phyloP scores from a whole-genome alignment of 1,140 invertebrate species.

The Bombus haemorrhoidalis region DNA sequence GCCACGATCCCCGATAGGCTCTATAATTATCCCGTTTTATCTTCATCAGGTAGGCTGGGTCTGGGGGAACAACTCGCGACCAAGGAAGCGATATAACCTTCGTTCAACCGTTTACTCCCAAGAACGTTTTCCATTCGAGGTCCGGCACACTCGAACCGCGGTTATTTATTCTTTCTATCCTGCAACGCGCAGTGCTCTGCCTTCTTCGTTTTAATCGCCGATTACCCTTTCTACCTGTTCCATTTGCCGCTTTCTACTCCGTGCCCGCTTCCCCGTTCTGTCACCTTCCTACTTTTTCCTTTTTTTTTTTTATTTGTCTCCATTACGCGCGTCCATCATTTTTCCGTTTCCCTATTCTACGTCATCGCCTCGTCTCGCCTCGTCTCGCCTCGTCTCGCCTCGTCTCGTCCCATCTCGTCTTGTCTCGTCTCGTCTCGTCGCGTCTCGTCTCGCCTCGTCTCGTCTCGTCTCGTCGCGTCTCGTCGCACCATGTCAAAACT shows the following conservation, averaged over 20 bases:
- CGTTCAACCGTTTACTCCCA: slow-evolving; percentile 31
- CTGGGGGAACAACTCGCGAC: slow-evolving; percentile 56
- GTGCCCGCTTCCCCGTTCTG: neutral
- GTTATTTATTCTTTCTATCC: neutral
- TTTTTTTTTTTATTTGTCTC: slow-evolving; percentile 59
- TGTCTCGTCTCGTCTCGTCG: neutral
- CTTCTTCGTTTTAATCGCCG: too few species aligned
- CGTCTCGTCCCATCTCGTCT: neutral
- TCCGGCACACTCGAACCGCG: slow-evolving; percentile 8
- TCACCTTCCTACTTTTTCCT: slow-evolving; percentile 35
- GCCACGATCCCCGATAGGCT: slow-evolving; percentile 79
- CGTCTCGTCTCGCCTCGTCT: neutral
- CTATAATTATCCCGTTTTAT: slow-evolving; percentile 82
- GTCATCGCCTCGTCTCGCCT: neutral
- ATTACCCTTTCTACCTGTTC: too few species aligned
- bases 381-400: neutral
- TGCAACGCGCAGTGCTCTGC: neutral
- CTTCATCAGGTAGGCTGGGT: slow-evolving; percentile 75
- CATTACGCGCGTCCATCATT: slow-evolving; percentile 64
- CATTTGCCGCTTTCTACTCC: too few species aligned
- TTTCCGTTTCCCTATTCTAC: neutral
- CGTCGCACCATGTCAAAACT: neutral
- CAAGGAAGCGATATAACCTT: slow-evolving; percentile 60
- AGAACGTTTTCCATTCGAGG: slow-evolving; percentile 57
- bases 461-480: neutral